Conservation (phyloP, 1,140 invertebrate species). For the Reticulitermes speratus region DNA sequence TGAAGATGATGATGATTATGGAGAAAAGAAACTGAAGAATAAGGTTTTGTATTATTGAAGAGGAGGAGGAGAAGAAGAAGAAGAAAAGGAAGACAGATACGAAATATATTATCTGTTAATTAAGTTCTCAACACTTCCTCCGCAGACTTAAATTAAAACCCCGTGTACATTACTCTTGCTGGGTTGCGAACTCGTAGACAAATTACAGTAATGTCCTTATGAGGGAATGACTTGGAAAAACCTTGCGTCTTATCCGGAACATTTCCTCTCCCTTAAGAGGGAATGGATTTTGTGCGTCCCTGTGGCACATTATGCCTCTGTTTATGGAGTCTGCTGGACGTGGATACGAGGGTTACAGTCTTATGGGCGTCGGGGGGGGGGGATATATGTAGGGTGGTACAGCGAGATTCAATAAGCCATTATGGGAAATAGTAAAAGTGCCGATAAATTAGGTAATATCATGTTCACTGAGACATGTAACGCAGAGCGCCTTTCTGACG, state of each 20-base stretch:
- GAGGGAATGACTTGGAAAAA: background rate
- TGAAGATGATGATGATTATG: too few species aligned
- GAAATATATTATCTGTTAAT: too few species aligned
- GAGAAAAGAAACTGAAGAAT: too few species aligned
- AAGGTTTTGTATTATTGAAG: too few species aligned
- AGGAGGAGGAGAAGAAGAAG: too few species aligned
- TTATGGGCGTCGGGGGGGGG: background rate
- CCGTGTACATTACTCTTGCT: too few species aligned
- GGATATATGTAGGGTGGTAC: background rate
- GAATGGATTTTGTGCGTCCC: background rate
- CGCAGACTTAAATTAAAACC: too few species aligned
- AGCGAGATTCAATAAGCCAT: background rate
- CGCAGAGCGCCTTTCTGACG: too few species aligned
- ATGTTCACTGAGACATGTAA: too few species aligned
- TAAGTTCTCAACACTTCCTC: too few species aligned
- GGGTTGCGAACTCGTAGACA: too few species aligned
- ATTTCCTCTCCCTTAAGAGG: background rate
- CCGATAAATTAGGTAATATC: background rate
- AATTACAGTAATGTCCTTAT: background rate
- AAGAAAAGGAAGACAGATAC: too few species aligned
- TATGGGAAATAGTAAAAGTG: background rate
- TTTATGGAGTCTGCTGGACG: background rate
- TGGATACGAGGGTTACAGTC: background rate
- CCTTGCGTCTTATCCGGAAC: background rate
- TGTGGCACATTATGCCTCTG: background rate